Evolutionary conservation across 2,888 invertebrate species (phyloP).

Genomic region (Steromphala cineraria): DNA sequence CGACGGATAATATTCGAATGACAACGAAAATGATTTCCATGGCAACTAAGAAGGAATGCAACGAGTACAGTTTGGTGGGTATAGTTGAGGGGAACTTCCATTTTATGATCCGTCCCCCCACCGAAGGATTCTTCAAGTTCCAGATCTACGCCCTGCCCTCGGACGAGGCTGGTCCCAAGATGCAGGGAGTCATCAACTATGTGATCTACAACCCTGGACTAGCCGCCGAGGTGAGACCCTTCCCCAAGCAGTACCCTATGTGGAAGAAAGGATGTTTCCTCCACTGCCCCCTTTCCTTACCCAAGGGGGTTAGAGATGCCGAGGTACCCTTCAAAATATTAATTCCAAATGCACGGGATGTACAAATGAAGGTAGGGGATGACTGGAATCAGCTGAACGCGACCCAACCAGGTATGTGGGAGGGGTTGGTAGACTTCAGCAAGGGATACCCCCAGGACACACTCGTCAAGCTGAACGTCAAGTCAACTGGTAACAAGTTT

Average conservation of each 20-base stretch:
- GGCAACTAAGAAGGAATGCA: conserved; percentile 59
- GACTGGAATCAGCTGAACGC: conserved; percentile 61
- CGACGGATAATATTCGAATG: conserved; percentile 48
- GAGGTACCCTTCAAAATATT: conserved; percentile 55
- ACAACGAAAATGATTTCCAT: conserved; percentile 59
- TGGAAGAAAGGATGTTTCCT: conserved; percentile 66
- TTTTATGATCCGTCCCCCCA: conserved; percentile 57
- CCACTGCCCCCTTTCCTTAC: conserved; percentile 58
- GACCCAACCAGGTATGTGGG: conserved; percentile 54
- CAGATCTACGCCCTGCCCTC: conserved; percentile 64
- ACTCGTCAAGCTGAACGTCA: conserved; percentile 64
- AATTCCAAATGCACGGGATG: conserved; percentile 58
- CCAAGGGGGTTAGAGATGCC: conserved; percentile 48
- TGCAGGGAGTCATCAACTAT: conserved; percentile 66
- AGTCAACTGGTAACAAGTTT: conserved; percentile 56
- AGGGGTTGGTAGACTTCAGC: conserved; percentile 58
- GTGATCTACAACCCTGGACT: conserved; percentile 43
- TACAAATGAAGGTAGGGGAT: conserved; percentile 61
- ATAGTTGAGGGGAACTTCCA: conserved; percentile 51
- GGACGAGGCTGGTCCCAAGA: conserved; percentile 62
- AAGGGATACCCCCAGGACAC: conserved; percentile 52
- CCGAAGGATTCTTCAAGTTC: conserved; percentile 64
- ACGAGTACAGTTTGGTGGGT: conserved; percentile 55
- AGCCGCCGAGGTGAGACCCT: conserved; percentile 49
- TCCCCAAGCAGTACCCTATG: conserved; percentile 64